Evolutionary conservation across 2,797 vertebrate genomes (phyloP), one percentile per base, ranked within the genome.

Genomic region (Aplochiton taeniatus): DNA sequence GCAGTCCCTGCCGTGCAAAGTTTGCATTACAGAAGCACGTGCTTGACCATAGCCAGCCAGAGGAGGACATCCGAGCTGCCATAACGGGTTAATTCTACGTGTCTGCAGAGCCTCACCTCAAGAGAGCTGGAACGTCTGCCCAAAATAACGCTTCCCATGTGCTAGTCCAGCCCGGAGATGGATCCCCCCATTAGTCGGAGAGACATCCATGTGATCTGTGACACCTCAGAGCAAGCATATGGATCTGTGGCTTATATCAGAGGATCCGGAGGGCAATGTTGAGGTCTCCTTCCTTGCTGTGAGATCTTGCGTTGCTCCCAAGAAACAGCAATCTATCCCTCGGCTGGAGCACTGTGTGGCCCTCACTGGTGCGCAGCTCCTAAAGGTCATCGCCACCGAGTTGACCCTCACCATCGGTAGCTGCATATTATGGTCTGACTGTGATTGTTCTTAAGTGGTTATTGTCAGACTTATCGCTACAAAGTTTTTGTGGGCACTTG

Each of bases 391-490:
- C n/a, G 17, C 9, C 9, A n/a, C 1, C 77, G 78, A 66, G 69
- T 77, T 41, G 66, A 77, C 4, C 57, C 56, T 0, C 12, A 62
- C 12, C 19, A 62, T 11, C 58, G 52, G 47, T 14, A 58, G 14
- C 56, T 58, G 8, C 41, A 14, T 16, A 12, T 11, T 4, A n/a
- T n/a, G n/a, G n/a, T n/a, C n/a, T n/a, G n/a, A n/a, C n/a, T n/a
- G n/a, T n/a, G n/a, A n/a, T n/a, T n/a, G n/a, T n/a, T n/a, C n/a
- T n/a, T n/a, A n/a, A n/a, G n/a, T n/a, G n/a, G n/a, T n/a, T n/a
- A n/a, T 31, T 58, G 42, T 14, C 31, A 44, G 3, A 8, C 12
- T 16, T 58, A 31, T 11, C 13, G 8, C 2, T 55, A 9, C 18
- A 54, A 54, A 12, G 18, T 54, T 8, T 31, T 19, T 19, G 19